Base-by-base conservation (phyloP, 1,140 invertebrate genomes). In the Ptiloglossa arizonensis region DNA sequence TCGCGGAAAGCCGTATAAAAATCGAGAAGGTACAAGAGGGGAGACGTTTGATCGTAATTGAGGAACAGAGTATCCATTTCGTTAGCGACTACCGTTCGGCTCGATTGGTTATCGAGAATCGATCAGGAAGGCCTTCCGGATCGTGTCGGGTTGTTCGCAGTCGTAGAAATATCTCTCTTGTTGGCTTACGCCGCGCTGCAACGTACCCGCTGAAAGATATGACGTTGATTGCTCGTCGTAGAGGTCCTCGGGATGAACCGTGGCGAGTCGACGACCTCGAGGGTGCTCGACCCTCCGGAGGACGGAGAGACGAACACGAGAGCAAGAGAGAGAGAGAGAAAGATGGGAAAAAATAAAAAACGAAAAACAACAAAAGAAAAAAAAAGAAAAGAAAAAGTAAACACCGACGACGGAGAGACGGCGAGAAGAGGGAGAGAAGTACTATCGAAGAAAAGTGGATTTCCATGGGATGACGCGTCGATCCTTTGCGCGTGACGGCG, bases 191-290 rank as follows among this genome's bases (percentile, higher is more conserved):
- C 52, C 54, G 44, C 70, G 63, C n/a, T n/a, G n/a, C 41, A 66
- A 62, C 66, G 32, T 80, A 63, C 46, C 50, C 63, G 83, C 69
- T 86, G 83, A 86, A 78, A 86, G 85, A 83, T 86, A 86, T 85
- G 83, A 86, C 83, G 85, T 86, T 86, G 85, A 86, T 86, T 86
- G 83, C 85, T 72, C 73, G 80, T 71, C 80, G 70, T 59, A 64
- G 46, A 79, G 83, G 85, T 78, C 85, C 80, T 19, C 50, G 22
- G 69, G 83, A 83, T 86, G 80, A 82, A 86, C 85, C 70, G 44
- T 41, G 44, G 67, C 54, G 73, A 54, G 83, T 85, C 83, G 72
- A 84, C 38, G 83, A 85, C 78, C 83, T 56, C 64, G 38, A 63
- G 64, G 72, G 57, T 68, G 76, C 57, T 64, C 73, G 80, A 82